These are phyloP conservation scores for Tautogolabrus adspersus DNA, from an alignment of 2,113 vertebrate species.

Conservation along the genomic window DNA sequence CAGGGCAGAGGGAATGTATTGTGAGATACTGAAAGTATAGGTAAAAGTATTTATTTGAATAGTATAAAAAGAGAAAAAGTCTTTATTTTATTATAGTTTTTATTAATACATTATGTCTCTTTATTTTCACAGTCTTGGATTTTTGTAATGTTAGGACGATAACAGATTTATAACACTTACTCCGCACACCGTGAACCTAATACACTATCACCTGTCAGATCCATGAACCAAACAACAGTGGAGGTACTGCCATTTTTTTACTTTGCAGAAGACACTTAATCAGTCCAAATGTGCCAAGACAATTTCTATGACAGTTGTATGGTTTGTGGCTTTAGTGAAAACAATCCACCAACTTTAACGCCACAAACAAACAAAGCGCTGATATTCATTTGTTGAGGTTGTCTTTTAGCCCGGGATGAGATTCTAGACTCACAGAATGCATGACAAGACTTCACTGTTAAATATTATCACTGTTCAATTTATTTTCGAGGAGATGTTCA, in stretches of 20 bases:
- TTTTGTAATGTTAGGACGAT: slow-evolving; percentile 63
- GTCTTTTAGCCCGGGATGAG: not conserved
- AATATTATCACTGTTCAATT: not conserved
- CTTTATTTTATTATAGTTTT: slow-evolving; percentile 80
- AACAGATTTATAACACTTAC: slow-evolving; percentile 21
- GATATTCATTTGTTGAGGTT: not conserved
- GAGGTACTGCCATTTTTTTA: slow-evolving; percentile 4
- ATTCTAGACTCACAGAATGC: slow-evolving; percentile 7
- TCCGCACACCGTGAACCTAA: slow-evolving; percentile 17
- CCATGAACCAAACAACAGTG: not conserved
- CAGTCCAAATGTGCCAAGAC: slow-evolving; percentile 33
- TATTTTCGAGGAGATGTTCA: not conserved
- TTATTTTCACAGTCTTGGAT: slow-evolving; percentile 63
- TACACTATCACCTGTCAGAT: slow-evolving; percentile 18
- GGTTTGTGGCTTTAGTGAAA: slow-evolving; percentile 62
- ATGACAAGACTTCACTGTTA: not conserved
- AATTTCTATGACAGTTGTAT: slow-evolving; percentile 10
- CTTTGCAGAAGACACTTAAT: slow-evolving; percentile 14
- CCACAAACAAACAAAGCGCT: not conserved
- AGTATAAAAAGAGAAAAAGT: slow-evolving; percentile 63
- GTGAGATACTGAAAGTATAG: slow-evolving; percentile 51
- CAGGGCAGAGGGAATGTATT: slow-evolving; percentile 55
- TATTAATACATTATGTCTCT: slow-evolving; percentile 60
- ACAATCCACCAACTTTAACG: not conserved
- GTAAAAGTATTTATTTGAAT: slow-evolving; percentile 71